Percentiles rank a stretch among this genome's conserved stretches.
Evolutionary conservation across 2,797 vertebrate species (phyloP).

Genomic region (Lacerta viridis): DNA sequence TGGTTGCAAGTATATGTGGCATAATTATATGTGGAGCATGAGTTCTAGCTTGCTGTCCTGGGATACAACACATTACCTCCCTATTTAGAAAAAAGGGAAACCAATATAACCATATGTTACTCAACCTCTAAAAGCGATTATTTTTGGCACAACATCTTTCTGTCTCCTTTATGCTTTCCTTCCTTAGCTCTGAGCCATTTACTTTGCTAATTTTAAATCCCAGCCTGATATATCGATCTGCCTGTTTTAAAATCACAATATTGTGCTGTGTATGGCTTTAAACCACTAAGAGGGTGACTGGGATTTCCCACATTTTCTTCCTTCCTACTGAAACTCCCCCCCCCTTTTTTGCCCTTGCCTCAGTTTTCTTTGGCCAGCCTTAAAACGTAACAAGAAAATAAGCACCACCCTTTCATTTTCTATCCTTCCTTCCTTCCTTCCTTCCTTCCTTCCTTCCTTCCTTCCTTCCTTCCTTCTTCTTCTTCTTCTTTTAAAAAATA

Average conservation of each 20-base stretch:
- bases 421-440: background rate
- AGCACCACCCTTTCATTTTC: background rate
- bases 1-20: background rate
- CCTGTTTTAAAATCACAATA: background rate
- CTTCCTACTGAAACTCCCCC: conserved; percentile 27
- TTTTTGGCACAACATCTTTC: conserved; percentile 9
- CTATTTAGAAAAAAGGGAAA: background rate
- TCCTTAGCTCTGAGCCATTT: conserved; percentile 37
- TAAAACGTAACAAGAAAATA: background rate
- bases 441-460: background rate
- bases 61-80: background rate
- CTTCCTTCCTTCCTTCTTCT: background rate
- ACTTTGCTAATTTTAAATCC: conserved; percentile 26
- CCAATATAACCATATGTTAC: background rate
- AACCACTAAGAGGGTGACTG: background rate
- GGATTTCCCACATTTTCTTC: background rate
- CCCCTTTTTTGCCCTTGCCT: conserved; percentile 58
- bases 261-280: conserved; percentile 47
- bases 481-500: background rate
- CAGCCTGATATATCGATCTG: conserved; percentile 32
- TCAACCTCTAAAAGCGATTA: background rate
- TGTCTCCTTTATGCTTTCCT: conserved; percentile 14
- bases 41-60: background rate
- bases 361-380: background rate
- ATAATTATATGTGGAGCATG: background rate